Evolutionary conservation across 2,888 invertebrate genomes (phyloP).

Genomic region (Cheilosia scutellata): DNA sequence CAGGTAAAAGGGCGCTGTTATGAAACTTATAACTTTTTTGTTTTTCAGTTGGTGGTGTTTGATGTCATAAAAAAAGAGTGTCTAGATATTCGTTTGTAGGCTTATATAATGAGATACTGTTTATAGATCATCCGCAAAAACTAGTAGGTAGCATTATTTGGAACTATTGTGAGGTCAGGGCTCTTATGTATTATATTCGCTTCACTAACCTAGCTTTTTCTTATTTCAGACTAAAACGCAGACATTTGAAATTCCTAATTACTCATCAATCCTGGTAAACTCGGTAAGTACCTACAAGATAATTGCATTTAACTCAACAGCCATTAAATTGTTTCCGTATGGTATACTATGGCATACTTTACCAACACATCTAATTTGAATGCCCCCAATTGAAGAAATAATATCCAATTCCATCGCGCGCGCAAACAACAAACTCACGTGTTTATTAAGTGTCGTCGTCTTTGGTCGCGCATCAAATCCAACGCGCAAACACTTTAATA

Average conservation of each 20-base stretch:
- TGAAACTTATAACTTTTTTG: too few relatives aligned
- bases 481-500: conserved; percentile 53
- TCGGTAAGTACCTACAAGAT: conserved; percentile 19
- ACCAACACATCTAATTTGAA: conserved; percentile 5
- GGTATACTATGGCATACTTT: not conserved
- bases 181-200: too few relatives aligned
- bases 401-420: conserved; percentile 33
- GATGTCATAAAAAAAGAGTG: too few relatives aligned
- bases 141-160: too few relatives aligned
- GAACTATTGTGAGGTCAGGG: too few relatives aligned
- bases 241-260: not conserved
- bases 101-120: too few relatives aligned
- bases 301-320: not conserved
- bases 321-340: not conserved
- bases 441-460: not conserved
- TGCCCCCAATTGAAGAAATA: conserved; percentile 19
- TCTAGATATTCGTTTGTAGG: too few relatives aligned
- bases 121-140: too few relatives aligned
- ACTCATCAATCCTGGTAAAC: conserved; percentile 1
- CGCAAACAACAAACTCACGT: conserved; percentile 39
- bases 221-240: conserved; percentile 6
- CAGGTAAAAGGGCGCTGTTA: too few relatives aligned
- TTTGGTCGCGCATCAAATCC: conserved; percentile 22
- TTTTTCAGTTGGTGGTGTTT: too few relatives aligned
- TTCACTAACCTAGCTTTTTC: not conserved